These are phyloP conservation scores for Dipodomys merriami DNA, from an alignment of 2,113 vertebrate species.

Conservation along the genomic window DNA sequence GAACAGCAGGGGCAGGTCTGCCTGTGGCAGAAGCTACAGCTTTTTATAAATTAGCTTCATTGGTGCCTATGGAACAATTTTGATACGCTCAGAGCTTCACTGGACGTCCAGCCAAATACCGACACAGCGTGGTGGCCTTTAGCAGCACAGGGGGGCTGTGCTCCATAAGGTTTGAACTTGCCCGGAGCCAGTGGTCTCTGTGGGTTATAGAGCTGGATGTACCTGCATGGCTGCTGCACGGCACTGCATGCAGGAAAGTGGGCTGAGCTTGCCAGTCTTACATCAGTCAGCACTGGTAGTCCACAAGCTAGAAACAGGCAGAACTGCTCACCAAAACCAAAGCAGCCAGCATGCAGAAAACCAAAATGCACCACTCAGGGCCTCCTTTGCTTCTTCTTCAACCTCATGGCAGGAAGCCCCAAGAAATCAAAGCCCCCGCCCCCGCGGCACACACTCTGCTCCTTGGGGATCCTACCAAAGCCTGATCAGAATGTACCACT, in stretches of 20 bases:
- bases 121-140: background rate
- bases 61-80: background rate
- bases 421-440: no score
- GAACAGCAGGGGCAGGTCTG: no score
- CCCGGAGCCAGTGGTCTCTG: accelerated
- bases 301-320: no score
- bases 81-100: background rate
- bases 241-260: no score
- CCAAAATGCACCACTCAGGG: background rate
- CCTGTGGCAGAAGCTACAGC: background rate
- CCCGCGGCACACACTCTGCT: no score
- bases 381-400: background rate
- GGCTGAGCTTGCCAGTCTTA: background rate
- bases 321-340: background rate
- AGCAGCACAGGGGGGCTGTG: background rate
- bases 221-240: background rate
- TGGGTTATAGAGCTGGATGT: background rate
- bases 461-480: background rate
- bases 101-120: background rate
- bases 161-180: background rate
- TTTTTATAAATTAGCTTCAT: background rate
- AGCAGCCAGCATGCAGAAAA: background rate
- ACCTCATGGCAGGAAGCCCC: background rate
- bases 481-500: background rate
- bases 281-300: no score